These are phyloP conservation scores for Axis porcinus DNA, from an alignment of 2,113 vertebrate species.

Conservation along the genomic window DNA sequence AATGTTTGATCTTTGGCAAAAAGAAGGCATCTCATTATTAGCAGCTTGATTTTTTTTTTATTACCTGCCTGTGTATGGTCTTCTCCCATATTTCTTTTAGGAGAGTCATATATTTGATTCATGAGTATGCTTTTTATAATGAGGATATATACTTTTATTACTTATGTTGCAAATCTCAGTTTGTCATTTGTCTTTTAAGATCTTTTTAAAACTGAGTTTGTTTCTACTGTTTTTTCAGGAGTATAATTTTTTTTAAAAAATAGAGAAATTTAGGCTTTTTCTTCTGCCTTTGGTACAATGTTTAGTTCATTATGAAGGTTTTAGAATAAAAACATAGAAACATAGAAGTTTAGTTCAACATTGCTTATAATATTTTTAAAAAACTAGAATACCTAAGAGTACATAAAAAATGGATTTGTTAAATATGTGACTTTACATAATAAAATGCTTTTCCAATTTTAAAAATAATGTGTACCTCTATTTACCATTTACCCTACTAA, in stretches of 20 bases:
- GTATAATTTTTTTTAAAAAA: not conserved
- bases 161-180: not conserved
- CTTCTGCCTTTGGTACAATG: not conserved
- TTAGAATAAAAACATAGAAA: constrained; percentile 21
- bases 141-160: not conserved
- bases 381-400: not conserved
- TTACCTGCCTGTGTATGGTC: not conserved
- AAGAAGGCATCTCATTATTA: not conserved
- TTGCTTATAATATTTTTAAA: not conserved
- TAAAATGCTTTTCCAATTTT: not conserved
- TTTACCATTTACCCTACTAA: not conserved
- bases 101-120: not conserved
- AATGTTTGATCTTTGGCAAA: not conserved
- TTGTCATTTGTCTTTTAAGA: constrained; percentile 9
- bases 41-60: not conserved
- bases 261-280: not conserved
- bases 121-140: not conserved
- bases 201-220: not conserved
- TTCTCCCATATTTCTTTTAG: not conserved
- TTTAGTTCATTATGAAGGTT: not conserved
- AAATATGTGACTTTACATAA: constrained; percentile 10
- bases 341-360: not conserved
- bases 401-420: not conserved
- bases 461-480: not conserved
- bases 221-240: not conserved